phyloP scores from a whole-genome alignment of 2,888 invertebrate species.

The Agonum fuliginosum region DNA sequence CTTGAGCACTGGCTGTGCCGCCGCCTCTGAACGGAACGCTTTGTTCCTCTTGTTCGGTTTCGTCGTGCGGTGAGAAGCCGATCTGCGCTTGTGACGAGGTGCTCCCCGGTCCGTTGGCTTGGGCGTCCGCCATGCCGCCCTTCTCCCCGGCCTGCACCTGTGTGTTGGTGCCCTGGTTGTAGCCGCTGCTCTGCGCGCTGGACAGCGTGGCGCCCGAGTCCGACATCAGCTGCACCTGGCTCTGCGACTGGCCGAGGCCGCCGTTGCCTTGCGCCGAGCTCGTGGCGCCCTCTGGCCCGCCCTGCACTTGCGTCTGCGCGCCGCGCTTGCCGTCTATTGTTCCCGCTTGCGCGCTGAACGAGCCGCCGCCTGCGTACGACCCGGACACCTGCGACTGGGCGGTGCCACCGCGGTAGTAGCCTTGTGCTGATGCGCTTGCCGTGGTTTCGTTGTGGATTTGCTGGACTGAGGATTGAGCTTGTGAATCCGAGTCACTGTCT shows the following conservation, averaged over 20 bases:
- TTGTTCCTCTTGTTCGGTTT: constrained; percentile 74
- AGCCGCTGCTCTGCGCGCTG: constrained; percentile 84
- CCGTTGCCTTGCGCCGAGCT: constrained; percentile 86
- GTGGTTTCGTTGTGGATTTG: constrained; percentile 78
- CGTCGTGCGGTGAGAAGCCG: constrained; percentile 85
- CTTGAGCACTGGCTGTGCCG: constrained; percentile 87
- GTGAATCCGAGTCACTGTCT: constrained; percentile 79
- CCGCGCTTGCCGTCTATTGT: constrained; percentile 84
- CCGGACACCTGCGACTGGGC: constrained; percentile 90
- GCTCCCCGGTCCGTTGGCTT: constrained; percentile 88
- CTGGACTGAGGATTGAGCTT: constrained; percentile 81
- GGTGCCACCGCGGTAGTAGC: constrained; percentile 83
- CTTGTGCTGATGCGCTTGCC: constrained; percentile 86
- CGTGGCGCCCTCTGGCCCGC: constrained; percentile 83
- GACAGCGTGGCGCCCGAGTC: constrained; percentile 86
- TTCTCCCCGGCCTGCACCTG: constrained; percentile 88
- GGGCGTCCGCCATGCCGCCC: constrained; percentile 90
- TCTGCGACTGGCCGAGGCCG: constrained; percentile 84
- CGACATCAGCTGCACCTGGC: constrained; percentile 84
- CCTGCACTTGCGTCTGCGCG: constrained; percentile 81
- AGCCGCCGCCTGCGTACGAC: constrained; percentile 84
- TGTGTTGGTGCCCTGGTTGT: constrained; percentile 84
- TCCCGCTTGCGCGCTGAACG: constrained; percentile 89
- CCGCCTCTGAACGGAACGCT: constrained; percentile 82
- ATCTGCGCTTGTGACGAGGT: constrained; percentile 93